A percentile compares a stretch with the other conserved stretches of the same genome.
These are phyloP conservation scores for Pionites leucogaster DNA, from an alignment of 2,113 vertebrate species.

Conservation along the genomic window DNA sequence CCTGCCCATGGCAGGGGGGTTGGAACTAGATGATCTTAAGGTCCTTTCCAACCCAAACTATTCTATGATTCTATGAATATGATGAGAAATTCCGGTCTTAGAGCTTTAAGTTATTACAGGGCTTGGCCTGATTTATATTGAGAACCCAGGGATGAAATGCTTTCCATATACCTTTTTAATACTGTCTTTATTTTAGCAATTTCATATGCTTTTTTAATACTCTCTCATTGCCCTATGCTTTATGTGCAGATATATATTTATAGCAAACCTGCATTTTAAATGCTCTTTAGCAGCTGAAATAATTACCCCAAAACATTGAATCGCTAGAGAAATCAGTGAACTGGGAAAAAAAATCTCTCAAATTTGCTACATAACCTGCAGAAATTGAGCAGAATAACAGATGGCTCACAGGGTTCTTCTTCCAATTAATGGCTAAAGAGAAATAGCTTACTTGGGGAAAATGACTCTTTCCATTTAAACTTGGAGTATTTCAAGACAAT, in stretches of 20 bases:
- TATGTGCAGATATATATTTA: background rate
- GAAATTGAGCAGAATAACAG: slow-evolving; percentile 29
- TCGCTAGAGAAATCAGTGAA: background rate
- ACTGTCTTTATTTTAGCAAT: background rate
- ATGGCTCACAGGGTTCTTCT: background rate
- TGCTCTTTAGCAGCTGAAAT: slow-evolving; percentile 9
- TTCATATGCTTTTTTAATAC: background rate
- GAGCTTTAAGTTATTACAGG: background rate
- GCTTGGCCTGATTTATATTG: background rate
- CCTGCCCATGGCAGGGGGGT: too few species aligned
- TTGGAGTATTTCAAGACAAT: background rate
- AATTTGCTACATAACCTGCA: background rate
- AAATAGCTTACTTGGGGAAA: slow-evolving; percentile 26
- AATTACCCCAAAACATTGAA: background rate
- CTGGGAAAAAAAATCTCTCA: background rate
- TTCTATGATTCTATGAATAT: background rate
- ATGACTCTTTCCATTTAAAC: slow-evolving; percentile 36
- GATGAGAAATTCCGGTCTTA: background rate
- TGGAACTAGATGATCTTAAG: too few species aligned
- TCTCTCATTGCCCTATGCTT: background rate
- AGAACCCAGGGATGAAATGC: background rate
- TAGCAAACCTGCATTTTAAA: background rate
- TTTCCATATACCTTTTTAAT: background rate
- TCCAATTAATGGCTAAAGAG: slow-evolving; percentile 41
- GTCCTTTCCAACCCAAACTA: too few species aligned